A percentile compares a stretch with the other conserved stretches of the same genome.
These are phyloP conservation scores for Enteromius mattozi DNA, from an alignment of 2,797 vertebrate species.

Conservation along the genomic window DNA sequence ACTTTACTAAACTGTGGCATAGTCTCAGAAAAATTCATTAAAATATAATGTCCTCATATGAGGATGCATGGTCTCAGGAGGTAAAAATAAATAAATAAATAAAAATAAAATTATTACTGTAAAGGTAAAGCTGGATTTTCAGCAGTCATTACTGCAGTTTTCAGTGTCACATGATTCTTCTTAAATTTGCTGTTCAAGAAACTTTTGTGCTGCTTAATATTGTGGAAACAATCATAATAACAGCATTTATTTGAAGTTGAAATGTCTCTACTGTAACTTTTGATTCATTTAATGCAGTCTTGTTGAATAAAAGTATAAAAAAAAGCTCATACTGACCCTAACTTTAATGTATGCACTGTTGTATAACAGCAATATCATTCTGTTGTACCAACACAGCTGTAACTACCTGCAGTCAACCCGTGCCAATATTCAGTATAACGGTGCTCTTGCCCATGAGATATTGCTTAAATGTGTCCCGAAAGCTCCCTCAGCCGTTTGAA, in stretches of 20 bases:
- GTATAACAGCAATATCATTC: background rate
- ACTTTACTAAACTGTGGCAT: no score
- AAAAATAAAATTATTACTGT: background rate
- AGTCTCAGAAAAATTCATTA: no score
- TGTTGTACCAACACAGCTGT: background rate
- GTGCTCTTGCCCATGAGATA: background rate
- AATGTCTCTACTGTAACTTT: background rate
- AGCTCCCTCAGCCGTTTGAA: background rate
- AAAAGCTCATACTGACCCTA: background rate
- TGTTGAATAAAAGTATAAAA: background rate
- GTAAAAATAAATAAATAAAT: no score
- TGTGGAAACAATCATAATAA: background rate
- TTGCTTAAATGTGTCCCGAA: slow-evolving; percentile 5
- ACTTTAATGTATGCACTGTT: background rate
- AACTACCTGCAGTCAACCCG: background rate
- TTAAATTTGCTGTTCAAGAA: background rate
- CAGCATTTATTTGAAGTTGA: background rate
- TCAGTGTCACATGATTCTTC: background rate
- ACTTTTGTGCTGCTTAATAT: background rate
- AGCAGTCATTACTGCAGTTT: background rate
- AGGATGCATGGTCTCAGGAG: no score
- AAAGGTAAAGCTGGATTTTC: background rate
- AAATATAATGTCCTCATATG: no score
- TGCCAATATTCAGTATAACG: background rate
- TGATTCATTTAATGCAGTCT: background rate